Percentiles rank a stretch among this genome's conserved stretches.
Conservation (phyloP, 2,797 vertebrate species). For the Pelodytes ibericus region DNA sequence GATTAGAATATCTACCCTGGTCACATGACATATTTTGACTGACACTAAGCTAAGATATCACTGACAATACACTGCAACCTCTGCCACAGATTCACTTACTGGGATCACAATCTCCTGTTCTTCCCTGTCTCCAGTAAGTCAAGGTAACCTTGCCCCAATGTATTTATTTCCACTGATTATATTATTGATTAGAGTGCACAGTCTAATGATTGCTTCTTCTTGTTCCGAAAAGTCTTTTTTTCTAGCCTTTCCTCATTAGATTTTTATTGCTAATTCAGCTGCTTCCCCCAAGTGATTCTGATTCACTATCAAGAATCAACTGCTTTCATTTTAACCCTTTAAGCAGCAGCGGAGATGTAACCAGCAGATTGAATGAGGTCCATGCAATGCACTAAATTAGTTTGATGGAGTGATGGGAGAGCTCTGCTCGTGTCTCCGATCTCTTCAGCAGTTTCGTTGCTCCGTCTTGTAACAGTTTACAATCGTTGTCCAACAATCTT, state of each 20-base stretch:
- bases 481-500: too few species aligned
- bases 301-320: constrained; percentile 1
- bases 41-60: background rate
- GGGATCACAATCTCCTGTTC: background rate
- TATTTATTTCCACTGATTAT: constrained; percentile 48
- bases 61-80: background rate
- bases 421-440: too few species aligned
- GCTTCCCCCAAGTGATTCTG: background rate
- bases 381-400: background rate
- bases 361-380: background rate
- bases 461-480: too few species aligned
- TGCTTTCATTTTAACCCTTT: background rate
- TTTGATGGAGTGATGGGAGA: too few species aligned
- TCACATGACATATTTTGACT: background rate
- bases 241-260: constrained; percentile 11
- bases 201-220: constrained; percentile 42
- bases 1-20: background rate
- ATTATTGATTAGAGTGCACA: constrained; percentile 43
- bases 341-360: too few species aligned
- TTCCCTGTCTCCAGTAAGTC: constrained; percentile 22
- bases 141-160: constrained; percentile 48
- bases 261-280: constrained; percentile 24
- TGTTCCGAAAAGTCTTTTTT: constrained; percentile 37
- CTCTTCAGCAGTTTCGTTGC: too few species aligned
- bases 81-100: background rate